Evolutionary conservation across 2,113 vertebrate species (phyloP).

Genomic region (Rhinolophus ferrumequinum): DNA sequence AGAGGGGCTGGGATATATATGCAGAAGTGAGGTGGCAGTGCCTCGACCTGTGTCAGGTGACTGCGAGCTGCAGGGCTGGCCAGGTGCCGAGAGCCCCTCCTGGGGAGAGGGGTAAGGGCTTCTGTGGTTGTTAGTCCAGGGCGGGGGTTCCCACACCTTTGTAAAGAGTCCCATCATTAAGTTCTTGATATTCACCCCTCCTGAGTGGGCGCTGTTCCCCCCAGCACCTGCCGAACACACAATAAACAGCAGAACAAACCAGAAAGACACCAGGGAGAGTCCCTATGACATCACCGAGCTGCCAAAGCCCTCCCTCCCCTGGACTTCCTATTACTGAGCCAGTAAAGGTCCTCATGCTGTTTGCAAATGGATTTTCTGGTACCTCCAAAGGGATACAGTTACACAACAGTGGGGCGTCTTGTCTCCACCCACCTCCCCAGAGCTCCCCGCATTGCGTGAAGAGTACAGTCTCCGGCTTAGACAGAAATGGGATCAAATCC

Average conservation of each 20-base stretch:
- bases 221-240: not conserved
- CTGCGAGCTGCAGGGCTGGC: not conserved
- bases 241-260: not conserved
- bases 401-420: not conserved
- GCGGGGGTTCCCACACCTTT: not conserved
- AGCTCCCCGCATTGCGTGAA: not conserved
- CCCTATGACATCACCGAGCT: not conserved
- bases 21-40: rapidly evolving
- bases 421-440: not conserved
- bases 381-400: not conserved
- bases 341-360: rapidly evolving
- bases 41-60: not conserved
- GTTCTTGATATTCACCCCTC: not conserved
- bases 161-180: not conserved
- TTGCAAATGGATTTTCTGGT: not conserved
- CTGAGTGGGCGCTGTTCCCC: not conserved
- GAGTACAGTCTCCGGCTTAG: not conserved
- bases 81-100: not conserved
- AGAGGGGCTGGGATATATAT: not conserved
- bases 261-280: not conserved
- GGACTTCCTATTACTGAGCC: not conserved
- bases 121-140: too few species aligned
- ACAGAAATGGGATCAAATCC: not conserved
- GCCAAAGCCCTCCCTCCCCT: not conserved
- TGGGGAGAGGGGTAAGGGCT: not conserved